phyloP scores from a whole-genome alignment of 2,113 vertebrate genomes.

The Scophthalmus maximus region DNA sequence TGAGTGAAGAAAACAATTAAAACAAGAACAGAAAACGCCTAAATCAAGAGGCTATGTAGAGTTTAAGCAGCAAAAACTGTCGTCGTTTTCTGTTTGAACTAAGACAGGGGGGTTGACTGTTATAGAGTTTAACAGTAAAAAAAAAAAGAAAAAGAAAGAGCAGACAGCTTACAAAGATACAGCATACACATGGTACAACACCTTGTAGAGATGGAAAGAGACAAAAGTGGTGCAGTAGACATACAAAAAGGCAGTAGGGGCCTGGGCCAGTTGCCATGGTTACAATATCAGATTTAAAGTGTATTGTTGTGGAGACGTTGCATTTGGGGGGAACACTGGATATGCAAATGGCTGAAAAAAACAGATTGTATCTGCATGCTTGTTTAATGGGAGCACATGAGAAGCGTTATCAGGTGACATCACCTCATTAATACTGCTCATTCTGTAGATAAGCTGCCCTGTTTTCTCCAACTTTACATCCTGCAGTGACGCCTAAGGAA shows the following conservation, averaged over 20 bases:
- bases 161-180: not conserved
- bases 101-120: not conserved
- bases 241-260: constrained; percentile 16
- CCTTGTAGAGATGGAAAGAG: constrained; percentile 1
- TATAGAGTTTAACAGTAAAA: not conserved
- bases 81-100: no score
- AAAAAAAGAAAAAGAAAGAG: not conserved
- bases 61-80: no score
- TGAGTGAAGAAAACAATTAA: not conserved
- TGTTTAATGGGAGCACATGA: constrained; percentile 1
- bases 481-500: not conserved
- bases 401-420: not conserved
- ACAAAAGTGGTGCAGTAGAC: constrained; percentile 34
- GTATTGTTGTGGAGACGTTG: constrained; percentile 32
- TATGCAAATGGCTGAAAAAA: constrained; percentile 11
- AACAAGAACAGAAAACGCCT: not conserved
- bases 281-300: constrained; percentile 66
- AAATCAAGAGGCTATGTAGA: not conserved
- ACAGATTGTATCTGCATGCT: not conserved
- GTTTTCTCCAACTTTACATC: not conserved
- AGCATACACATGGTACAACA: constrained; percentile 3
- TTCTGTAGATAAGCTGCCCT: not conserved
- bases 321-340: constrained; percentile 1
- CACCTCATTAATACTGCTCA: no score
- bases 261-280: constrained; percentile 75